Base-by-base conservation (phyloP, 2,113 vertebrate species). In the Origma solitaria region DNA sequence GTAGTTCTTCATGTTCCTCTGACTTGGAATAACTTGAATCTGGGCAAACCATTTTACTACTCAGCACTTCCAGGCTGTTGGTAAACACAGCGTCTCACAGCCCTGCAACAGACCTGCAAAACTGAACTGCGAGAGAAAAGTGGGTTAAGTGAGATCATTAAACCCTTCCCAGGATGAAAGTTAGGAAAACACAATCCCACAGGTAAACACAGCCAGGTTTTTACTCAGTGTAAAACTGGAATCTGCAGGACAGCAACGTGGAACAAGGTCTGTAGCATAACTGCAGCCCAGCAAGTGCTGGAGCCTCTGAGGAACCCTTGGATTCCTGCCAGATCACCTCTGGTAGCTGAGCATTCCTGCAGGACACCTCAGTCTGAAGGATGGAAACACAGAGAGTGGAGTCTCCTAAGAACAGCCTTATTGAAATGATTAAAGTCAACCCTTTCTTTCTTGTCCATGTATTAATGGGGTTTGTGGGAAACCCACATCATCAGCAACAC, bases 241-340 rank as follows among this genome's bases (percentile, higher is more conserved):
- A 33, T 19, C 20, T 66, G 64, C 51, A 84, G 57, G 17, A 53
- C 21, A 81, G 28, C 5, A 10, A 11, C 0, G 0, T 1, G 42
- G 38, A 44, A 28, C 42, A 58, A 57, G 50, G 50, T 38, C 28
- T 38, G 18, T 0, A 7, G 30, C 8, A 35, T 10, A 49, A 50
- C 22, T 42, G 64, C 14, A 87, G 60, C 35, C 28, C 64, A 64
- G 1, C 0, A 12, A 22, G 42, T 2, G 30, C 8, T 2, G 8
- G 30, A 88, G 44, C 24, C 86, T 33, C 82, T 20, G 49, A 58
- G 54, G 47, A 51, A 9, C 4, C 38, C 71, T 0, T 8, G 16
- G 40, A 44, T 16, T 27, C 65, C 51, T 5, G 1, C 42, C 9
- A 6, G 21, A 64, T 25, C 80, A 40, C 9, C 20, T 22, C 49